Base-by-base conservation (phyloP, 2,797 vertebrate genomes). In the Gallirallus australis region DNA sequence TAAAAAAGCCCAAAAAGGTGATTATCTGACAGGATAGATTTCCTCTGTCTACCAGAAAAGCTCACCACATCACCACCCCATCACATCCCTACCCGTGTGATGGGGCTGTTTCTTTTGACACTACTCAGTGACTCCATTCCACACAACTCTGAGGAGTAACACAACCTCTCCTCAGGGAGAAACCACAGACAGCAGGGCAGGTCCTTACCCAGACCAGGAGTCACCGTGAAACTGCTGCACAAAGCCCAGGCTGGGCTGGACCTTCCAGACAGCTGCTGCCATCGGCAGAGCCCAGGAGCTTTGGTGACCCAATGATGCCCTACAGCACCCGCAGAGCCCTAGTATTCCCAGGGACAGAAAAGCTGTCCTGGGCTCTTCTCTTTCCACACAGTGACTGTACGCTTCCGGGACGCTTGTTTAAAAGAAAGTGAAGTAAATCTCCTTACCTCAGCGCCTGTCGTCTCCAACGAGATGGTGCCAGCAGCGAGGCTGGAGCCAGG, bases 301-400 rank as follows among this genome's bases (percentile, higher is more conserved):
- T 64, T 37, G 19, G 3, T 4, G 11, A 21, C 9, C 0, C 2
- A 7, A 7, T 0, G 0, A 6, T 1, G 12, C 21, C 20, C 56
- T 7, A 24, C 31, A 17, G 4, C 54, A 20, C 5, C 20, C 16
- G 0, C 35, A 3, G 18, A 45, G 42, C 42, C 42, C 42, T 8
- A 9, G 42, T 18, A 45, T 45, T 45, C 42, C 42, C 16, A 16
- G 42, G 42, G 42, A 45, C 42, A 24, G n/a, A 52, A 14, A 23
- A 47, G 16, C 0, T 45, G 42, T 19, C 42, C 42, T 45, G 42
- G 42, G 15, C 31, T 42, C 33, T 20, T n/a, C 8, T 48, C 14
- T 18, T 45, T 17, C 47, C 47, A 3, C 7, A 15, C 17, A 63
- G 21, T 3, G 15, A 12, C 4, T 4, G 24, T 4, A 13, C 3